Conservation (phyloP, 2,113 vertebrate species). For the Brienomyrus brachyistius region DNA sequence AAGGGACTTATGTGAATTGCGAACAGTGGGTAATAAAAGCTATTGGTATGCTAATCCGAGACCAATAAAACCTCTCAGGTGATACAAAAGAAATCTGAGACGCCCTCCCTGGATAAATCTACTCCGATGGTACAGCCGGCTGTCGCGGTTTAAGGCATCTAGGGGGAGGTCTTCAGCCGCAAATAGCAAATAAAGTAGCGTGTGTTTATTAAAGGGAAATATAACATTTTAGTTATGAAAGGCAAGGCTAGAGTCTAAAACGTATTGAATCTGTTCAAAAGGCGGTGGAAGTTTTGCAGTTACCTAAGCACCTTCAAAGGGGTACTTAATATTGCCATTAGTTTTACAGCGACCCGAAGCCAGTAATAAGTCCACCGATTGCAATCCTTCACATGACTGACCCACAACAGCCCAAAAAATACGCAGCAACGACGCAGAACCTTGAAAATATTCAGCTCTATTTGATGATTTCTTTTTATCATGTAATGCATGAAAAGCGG, state of each 20-base stretch:
- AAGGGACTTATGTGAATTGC: constrained; percentile 3
- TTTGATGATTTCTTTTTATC: neutral
- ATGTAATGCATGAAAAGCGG: neutral
- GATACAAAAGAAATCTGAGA: constrained; percentile 14
- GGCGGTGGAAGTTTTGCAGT: neutral
- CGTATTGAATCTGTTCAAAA: neutral
- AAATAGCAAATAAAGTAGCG: neutral
- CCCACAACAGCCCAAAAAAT: neutral
- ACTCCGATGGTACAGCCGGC: neutral
- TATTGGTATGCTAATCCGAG: constrained; percentile 16
- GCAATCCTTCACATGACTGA: neutral
- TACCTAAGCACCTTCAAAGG: neutral
- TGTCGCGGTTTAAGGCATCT: neutral
- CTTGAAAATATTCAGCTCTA: neutral
- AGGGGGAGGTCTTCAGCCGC: neutral
- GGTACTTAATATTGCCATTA: neutral
- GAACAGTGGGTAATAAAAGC: neutral
- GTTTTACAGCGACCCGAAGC: neutral
- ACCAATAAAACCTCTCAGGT: constrained; percentile 1
- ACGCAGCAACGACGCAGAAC: neutral
- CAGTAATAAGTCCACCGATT: neutral
- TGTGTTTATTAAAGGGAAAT: neutral
- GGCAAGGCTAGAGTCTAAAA: neutral
- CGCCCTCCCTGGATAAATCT: neutral
- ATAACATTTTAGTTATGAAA: neutral